Evolutionary conservation across 1,140 invertebrate species (phyloP).

Genomic region (Cydia pomonella): DNA sequence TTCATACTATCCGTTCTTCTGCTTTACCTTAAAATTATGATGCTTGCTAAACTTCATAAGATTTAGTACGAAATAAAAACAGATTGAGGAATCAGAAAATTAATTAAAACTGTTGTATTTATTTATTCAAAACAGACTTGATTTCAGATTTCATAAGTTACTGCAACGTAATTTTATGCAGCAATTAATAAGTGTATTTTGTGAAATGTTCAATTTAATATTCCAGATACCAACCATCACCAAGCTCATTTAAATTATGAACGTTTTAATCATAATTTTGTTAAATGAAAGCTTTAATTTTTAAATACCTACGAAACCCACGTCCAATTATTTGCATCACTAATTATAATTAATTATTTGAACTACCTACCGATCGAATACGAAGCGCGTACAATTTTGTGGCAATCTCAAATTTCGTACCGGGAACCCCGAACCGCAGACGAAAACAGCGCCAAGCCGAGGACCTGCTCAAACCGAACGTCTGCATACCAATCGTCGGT

Average conservation of each 20-base stretch:
- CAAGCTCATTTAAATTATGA: no score
- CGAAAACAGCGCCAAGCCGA: conserved; percentile 79
- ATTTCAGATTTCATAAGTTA: no score
- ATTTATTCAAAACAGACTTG: no score
- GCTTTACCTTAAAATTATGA: no score
- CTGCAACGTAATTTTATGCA: no score
- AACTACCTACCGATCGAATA: conserved; percentile 10
- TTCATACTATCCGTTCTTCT: no score
- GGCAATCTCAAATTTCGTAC: conserved; percentile 38
- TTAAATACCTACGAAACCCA: neutral
- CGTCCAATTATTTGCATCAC: conserved; percentile 8
- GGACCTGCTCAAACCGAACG: conserved; percentile 79
- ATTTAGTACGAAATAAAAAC: no score
- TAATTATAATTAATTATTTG: neutral
- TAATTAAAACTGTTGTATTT: no score
- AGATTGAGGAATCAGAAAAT: no score
- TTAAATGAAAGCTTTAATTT: neutral
- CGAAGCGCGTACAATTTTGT: conserved; percentile 29
- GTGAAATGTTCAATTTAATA: no score
- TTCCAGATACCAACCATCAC: neutral
- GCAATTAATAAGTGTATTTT: no score
- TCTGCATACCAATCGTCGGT: conserved; percentile 80
- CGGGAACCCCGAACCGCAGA: conserved; percentile 73
- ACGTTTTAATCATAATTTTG: neutral
- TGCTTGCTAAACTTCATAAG: no score